Evolutionary conservation across 2,797 vertebrate genomes (phyloP).

Genomic region (Amazonetta brasiliensis): DNA sequence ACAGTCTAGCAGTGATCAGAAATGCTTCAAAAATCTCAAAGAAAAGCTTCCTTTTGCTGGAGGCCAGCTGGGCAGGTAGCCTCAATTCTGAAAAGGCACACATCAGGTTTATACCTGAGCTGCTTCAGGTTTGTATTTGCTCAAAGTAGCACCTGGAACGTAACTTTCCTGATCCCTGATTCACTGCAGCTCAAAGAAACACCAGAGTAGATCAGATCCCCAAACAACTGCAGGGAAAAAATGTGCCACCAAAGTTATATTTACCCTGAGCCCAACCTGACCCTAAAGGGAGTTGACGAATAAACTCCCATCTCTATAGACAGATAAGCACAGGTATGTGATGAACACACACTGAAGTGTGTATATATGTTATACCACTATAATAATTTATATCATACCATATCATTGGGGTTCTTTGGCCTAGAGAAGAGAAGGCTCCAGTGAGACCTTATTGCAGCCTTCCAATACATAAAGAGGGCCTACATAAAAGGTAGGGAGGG

Average conservation of each 20-base stretch:
- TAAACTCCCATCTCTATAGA: background rate
- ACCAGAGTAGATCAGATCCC: background rate
- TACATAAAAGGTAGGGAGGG: background rate
- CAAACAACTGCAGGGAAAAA: background rate
- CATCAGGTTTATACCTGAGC: background rate
- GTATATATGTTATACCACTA: background rate
- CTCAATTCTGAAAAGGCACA: background rate
- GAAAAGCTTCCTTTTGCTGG: background rate
- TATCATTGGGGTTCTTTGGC: background rate
- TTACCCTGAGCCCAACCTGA: background rate
- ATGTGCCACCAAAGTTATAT: background rate
- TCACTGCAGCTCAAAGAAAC: background rate
- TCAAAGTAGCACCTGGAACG: background rate
- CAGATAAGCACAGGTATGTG: background rate
- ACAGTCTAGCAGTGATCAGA: background rate
- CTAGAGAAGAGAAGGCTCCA: background rate
- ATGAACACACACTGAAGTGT: background rate
- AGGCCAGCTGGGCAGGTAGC: background rate
- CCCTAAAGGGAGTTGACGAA: rapidly evolving
- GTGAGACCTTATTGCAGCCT: background rate
- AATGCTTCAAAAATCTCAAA: background rate
- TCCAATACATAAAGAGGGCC: background rate
- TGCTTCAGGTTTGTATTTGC: background rate
- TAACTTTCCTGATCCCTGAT: background rate
- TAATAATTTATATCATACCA: background rate